These are phyloP conservation scores for Galbula dea DNA, from an alignment of 2,113 vertebrate species.

Conservation along the genomic window DNA sequence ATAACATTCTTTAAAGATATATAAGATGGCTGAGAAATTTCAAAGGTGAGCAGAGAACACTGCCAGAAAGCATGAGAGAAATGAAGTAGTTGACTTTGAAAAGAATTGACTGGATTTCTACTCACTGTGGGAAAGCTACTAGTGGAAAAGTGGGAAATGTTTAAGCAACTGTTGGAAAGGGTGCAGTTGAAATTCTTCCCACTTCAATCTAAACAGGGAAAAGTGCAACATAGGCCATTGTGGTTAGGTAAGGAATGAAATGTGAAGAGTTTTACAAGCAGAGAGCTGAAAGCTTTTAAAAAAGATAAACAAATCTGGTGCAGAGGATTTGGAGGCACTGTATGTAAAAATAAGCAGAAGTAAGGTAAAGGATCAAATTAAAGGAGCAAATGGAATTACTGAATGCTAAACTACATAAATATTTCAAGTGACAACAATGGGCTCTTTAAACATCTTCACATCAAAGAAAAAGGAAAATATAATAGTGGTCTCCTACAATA, in stretches of 20 bases:
- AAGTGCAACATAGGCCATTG: constrained; percentile 61
- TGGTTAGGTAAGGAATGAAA: constrained; percentile 67
- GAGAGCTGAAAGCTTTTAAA: constrained; percentile 63
- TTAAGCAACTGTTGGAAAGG: constrained; percentile 59
- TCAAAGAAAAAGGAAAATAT: constrained; percentile 53
- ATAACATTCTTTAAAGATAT: background rate
- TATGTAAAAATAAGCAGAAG: constrained; percentile 69
- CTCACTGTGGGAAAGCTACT: constrained; percentile 36
- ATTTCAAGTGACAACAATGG: constrained; percentile 60
- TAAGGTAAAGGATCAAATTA: constrained; percentile 64
- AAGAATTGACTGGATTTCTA: constrained; percentile 24
- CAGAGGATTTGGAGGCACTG: constrained; percentile 40
- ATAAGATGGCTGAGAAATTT: background rate
- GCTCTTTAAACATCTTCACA: constrained; percentile 33
- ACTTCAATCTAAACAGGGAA: constrained; percentile 63
- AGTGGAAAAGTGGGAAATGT: constrained; percentile 52
- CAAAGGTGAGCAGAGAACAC: background rate
- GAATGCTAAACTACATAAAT: constrained; percentile 66
- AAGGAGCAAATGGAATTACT: constrained; percentile 58
- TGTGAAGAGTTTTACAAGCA: constrained; percentile 69
- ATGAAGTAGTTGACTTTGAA: constrained; percentile 26
- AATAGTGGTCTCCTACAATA: constrained; percentile 54
- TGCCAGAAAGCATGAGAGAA: constrained; percentile 11
- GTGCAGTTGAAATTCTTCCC: constrained; percentile 62
- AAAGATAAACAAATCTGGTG: constrained; percentile 59